Percentiles rank a stretch among this genome's conserved stretches.
These are phyloP conservation scores for Diorhabda elongata DNA, from an alignment of 1,140 invertebrate genomes.

Conservation along the genomic window DNA sequence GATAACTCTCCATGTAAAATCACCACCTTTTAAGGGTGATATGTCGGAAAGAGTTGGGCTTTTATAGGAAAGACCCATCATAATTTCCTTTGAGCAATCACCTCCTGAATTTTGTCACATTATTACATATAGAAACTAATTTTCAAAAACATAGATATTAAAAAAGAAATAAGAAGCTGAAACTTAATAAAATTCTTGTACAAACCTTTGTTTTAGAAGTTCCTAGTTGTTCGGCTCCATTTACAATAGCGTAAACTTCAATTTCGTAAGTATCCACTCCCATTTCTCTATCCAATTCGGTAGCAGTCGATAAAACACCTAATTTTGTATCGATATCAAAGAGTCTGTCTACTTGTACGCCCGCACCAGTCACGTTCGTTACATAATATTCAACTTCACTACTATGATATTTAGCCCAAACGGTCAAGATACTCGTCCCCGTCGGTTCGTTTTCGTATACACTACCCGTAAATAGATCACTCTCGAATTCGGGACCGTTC, in stretches of 20 bases:
- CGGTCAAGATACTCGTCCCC: constrained; percentile 76
- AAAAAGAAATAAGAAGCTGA: too few species aligned
- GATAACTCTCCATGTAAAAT: too few species aligned
- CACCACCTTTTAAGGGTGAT: too few species aligned
- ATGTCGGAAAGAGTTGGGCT: too few species aligned
- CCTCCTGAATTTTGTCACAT: too few species aligned
- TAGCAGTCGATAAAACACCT: constrained; percentile 83
- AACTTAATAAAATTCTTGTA: neutral
- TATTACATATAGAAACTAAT: too few species aligned
- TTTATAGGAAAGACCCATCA: too few species aligned
- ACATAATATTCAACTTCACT: constrained; percentile 85
- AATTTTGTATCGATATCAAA: constrained; percentile 86
- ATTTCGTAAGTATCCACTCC: constrained; percentile 76
- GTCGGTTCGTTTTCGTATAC: constrained; percentile 85
- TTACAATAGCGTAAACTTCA: constrained; percentile 75
- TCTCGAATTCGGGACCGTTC: constrained; percentile 61
- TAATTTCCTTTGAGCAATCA: too few species aligned
- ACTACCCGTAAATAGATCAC: constrained; percentile 61
- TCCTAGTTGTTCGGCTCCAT: constrained; percentile 56
- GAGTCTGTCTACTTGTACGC: constrained; percentile 71
- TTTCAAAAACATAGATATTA: too few species aligned
- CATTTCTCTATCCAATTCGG: constrained; percentile 78
- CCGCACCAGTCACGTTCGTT: constrained; percentile 79
- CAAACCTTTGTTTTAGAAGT: constrained; percentile 79
- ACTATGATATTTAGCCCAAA: constrained; percentile 60